These are phyloP conservation scores for Brachyhypopomus occidentalis DNA, from an alignment of 2,113 vertebrate species.

Conservation along the genomic window DNA sequence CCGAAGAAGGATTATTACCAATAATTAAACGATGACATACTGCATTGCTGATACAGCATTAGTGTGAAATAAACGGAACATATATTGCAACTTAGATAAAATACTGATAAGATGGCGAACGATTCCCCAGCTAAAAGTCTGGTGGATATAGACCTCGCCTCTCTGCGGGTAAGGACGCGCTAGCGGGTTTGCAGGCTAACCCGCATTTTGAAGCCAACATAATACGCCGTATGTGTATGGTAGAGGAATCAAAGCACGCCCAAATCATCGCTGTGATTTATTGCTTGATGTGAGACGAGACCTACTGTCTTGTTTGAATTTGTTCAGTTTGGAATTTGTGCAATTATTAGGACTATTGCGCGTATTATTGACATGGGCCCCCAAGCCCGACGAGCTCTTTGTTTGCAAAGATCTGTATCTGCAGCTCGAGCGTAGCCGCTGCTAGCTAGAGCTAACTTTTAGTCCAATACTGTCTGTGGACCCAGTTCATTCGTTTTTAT, in stretches of 20 bases:
- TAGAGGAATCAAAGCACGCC: too few relatives aligned
- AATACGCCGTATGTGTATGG: background rate
- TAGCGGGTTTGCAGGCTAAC: slow-evolving; percentile 9
- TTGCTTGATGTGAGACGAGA: too few relatives aligned
- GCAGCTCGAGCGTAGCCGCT: too few relatives aligned
- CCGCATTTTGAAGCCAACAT: background rate
- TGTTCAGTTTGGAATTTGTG: too few relatives aligned
- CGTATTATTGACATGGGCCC: slow-evolving; percentile 11
- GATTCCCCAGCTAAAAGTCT: slow-evolving; percentile 97
- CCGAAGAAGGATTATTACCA: background rate
- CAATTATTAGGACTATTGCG: background rate
- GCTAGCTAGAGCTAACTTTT: background rate
- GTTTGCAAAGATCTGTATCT: slow-evolving; percentile 35
- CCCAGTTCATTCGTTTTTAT: too few relatives aligned
- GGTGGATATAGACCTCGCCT: slow-evolving; percentile 95
- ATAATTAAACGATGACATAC: slow-evolving; percentile 9
- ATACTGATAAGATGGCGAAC: slow-evolving; percentile 91
- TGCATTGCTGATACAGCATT: background rate
- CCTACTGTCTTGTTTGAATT: background rate
- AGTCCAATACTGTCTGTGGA: too few relatives aligned
- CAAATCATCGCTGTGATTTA: too few relatives aligned
- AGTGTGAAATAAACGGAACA: slow-evolving; percentile 12
- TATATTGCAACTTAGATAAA: slow-evolving; percentile 8
- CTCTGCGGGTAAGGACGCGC: slow-evolving; percentile 86
- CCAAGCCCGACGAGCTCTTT: slow-evolving; percentile 49